These are phyloP conservation scores for Laodelphax striatellus DNA, from an alignment of 1,140 invertebrate genomes.

Conservation along the genomic window DNA sequence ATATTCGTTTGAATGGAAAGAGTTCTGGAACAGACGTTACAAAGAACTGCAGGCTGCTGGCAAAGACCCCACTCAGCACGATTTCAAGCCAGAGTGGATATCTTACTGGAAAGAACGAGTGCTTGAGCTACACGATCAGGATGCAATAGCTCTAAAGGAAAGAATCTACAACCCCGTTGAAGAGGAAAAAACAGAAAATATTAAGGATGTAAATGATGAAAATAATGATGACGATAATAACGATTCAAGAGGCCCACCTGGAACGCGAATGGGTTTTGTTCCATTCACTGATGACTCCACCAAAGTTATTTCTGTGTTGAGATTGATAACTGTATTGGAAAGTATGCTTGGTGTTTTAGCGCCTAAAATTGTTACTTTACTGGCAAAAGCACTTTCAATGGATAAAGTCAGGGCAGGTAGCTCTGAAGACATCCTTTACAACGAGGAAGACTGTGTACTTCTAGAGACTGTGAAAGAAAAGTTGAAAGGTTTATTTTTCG, in stretches of 20 bases:
- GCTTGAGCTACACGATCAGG: constrained; percentile 58
- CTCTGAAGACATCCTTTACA: constrained; percentile 54
- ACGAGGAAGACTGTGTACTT: constrained; percentile 55
- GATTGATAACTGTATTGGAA: constrained; percentile 65
- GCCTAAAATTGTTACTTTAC: constrained; percentile 57
- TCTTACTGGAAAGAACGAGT: constrained; percentile 67
- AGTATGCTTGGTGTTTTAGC: constrained; percentile 66
- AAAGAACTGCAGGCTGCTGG: constrained; percentile 47
- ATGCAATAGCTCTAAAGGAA: constrained; percentile 44
- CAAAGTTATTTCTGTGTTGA: constrained; percentile 35
- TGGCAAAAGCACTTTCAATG: constrained; percentile 59
- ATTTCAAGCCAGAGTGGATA: constrained; percentile 81
- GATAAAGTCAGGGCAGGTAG: constrained; percentile 57
- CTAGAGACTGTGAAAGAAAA: constrained; percentile 77
- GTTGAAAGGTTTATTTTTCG: constrained; percentile 64
- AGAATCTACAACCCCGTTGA: constrained; percentile 28
- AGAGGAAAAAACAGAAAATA: constrained; percentile 1
- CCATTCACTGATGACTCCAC: neutral
- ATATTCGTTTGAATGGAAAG: constrained; percentile 78
- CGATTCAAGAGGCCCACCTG: neutral
- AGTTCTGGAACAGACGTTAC: constrained; percentile 68
- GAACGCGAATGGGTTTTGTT: neutral
- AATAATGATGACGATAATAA: too few species aligned
- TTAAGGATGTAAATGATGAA: constrained; percentile 13
- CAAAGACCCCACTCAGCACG: constrained; percentile 61